These are phyloP conservation scores for Marcusenius ussheri DNA, from an alignment of 2,113 vertebrate genomes.

Conservation along the genomic window DNA sequence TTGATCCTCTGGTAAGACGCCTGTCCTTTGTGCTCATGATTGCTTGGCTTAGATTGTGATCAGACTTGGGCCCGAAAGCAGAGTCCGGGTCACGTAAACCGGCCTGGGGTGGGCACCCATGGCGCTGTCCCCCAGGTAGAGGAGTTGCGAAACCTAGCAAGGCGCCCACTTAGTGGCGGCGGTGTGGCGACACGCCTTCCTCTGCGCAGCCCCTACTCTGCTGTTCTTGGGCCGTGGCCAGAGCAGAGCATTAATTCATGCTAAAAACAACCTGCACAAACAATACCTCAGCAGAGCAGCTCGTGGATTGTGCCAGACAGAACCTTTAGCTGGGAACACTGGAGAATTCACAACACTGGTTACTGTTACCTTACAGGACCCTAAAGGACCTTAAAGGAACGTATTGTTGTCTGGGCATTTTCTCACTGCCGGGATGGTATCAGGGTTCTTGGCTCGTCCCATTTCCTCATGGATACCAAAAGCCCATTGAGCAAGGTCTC, in stretches of 20 bases:
- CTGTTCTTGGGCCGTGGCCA: neutral
- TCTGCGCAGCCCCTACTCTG: neutral
- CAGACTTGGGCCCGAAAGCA: neutral
- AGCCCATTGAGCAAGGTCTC: neutral
- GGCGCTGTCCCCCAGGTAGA: neutral
- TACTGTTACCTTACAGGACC: constrained; percentile 1
- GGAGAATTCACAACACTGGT: neutral
- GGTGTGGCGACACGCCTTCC: neutral
- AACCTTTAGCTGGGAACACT: neutral
- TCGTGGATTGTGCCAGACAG: neutral
- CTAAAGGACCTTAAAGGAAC: neutral
- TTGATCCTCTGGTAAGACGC: neutral
- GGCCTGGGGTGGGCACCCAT: neutral
- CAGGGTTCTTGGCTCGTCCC: neutral
- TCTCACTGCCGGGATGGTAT: neutral
- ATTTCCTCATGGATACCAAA: neutral
- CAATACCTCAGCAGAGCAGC: neutral
- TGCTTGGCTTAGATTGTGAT: neutral
- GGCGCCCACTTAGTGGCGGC: neutral
- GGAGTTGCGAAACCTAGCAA: neutral
- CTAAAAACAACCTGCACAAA: constrained; percentile 12
- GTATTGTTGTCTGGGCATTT: neutral
- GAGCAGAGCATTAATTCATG: neutral
- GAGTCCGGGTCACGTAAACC: neutral
- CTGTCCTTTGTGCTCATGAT: neutral